Conservation (phyloP, 2,113 vertebrate species). For the Dissostichus mawsoni region DNA sequence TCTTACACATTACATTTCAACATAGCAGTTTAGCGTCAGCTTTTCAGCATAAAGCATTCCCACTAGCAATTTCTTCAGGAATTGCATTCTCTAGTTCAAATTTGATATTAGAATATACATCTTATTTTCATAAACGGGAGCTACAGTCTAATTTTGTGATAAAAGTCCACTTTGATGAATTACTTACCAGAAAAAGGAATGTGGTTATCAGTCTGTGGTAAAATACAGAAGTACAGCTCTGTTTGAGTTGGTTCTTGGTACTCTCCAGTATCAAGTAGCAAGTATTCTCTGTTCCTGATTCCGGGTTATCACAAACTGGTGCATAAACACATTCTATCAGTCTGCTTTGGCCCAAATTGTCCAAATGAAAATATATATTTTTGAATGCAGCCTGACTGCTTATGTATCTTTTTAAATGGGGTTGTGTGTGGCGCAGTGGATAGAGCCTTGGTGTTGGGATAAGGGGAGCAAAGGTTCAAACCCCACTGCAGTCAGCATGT, state of each 20-base stretch:
- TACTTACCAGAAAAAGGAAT: conserved; percentile 46
- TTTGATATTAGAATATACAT: conserved; percentile 6
- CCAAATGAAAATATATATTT: too few species aligned
- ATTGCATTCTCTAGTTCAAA: neutral
- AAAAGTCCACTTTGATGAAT: neutral
- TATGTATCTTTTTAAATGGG: too few species aligned
- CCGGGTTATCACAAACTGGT: neutral
- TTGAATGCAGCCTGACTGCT: too few species aligned
- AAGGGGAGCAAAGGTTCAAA: too few species aligned
- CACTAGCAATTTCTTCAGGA: too few species aligned
- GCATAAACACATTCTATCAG: neutral
- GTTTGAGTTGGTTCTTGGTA: neutral
- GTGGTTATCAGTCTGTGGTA: conserved; percentile 23
- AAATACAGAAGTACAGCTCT: conserved; percentile 36
- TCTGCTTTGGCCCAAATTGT: neutral
- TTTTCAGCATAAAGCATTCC: too few species aligned
- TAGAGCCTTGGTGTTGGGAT: too few species aligned
- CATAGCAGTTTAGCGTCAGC: too few species aligned
- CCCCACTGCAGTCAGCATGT: too few species aligned
- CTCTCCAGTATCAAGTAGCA: neutral
- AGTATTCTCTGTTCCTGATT: conserved; percentile 48
- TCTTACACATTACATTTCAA: too few species aligned
- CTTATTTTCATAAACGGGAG: conserved; percentile 57
- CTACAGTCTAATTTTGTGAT: conserved; percentile 3
- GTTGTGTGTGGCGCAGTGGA: too few species aligned